Evolutionary conservation across 1,140 invertebrate genomes (phyloP), one percentile per base, ranked within the genome.

Genomic region (Drepana arcuata): DNA sequence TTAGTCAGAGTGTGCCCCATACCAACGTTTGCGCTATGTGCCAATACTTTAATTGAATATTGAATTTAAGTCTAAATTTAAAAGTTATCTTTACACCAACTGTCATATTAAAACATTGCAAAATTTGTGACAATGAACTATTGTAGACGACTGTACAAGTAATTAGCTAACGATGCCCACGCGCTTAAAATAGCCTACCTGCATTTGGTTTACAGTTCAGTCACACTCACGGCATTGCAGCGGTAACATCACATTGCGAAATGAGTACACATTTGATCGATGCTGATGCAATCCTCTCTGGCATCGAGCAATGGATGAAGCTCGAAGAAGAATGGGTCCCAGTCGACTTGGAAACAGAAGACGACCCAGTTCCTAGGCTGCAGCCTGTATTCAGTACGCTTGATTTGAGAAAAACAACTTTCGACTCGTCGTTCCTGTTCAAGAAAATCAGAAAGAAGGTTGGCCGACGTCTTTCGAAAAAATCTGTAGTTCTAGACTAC

Each of bases 251-350:
- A n/a, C n/a, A n/a, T n/a, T n/a, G n/a, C 34, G 41, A 18, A 50
- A 64, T 74, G 70, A 57, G 54, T 38, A 26, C 55, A 0, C 31
- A 30, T n/a, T 53, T 75, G 25, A 29, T 77, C 1, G 73, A 81
- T 30, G 16, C 48, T 1, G 77, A 81, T 3, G 32, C 40, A 2
- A 69, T 81, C 15, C 43, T 81, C 16, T 71, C 59, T 1, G 55
- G 51, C 36, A 75, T 62, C 35, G 73, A 78, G 9, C 41, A 80
- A 21, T 80, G 75, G 75, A 52, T 33, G 27, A 67, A 54, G 12
- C 42, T 75, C 0, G 68, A 68, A 31, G 51, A 68, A 41, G 51
- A 72, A 34, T 81, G 75, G 74, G 59, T 64, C 13, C 61, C 75
- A 7, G 42, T 81, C 18, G 75, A 81, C 30, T 33, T 81, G 7